phyloP scores from a whole-genome alignment of 1,140 invertebrate species.

The Anastrepha obliqua region DNA sequence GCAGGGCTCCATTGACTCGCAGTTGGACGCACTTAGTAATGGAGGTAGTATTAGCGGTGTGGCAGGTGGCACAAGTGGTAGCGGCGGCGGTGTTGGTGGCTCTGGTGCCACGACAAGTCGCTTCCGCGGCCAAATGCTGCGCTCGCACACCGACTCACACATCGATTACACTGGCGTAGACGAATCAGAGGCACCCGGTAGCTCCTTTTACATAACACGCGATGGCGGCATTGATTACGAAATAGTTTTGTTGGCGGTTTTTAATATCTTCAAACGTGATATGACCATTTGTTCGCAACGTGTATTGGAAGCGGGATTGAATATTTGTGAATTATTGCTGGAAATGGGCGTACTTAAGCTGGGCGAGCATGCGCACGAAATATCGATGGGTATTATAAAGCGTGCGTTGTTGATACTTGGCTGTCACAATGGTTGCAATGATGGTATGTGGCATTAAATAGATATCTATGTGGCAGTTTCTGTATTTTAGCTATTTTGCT shows the following conservation, averaged over 20 bases:
- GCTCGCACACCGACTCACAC: slow-evolving; percentile 96
- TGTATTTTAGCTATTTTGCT: slow-evolving; percentile 57
- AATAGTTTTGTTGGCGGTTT: slow-evolving; percentile 92
- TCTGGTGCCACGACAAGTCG: slow-evolving; percentile 63
- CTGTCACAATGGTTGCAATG: slow-evolving; percentile 90
- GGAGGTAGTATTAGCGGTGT: slow-evolving; percentile 70
- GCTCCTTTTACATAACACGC: slow-evolving; percentile 92
- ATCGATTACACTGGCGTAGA: slow-evolving; percentile 89
- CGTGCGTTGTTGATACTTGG: slow-evolving; percentile 91
- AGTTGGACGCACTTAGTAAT: slow-evolving; percentile 84
- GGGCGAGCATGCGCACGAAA: slow-evolving; percentile 76
- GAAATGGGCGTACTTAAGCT: slow-evolving; percentile 89
- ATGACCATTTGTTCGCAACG: slow-evolving; percentile 83
- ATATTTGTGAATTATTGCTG: slow-evolving; percentile 90
- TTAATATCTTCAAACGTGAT: slow-evolving; percentile 87
- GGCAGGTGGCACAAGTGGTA: slow-evolving; percentile 64
- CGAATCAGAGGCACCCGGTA: slow-evolving; percentile 91
- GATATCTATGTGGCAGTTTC: not conserved
- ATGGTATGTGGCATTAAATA: slow-evolving; percentile 62
- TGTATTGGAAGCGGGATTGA: slow-evolving; percentile 92
- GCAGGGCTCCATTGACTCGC: slow-evolving; percentile 86
- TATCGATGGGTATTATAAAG: slow-evolving; percentile 76
- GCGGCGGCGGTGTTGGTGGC: slow-evolving; percentile 76
- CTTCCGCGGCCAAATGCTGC: slow-evolving; percentile 77
- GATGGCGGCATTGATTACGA: slow-evolving; percentile 95